Evolutionary conservation across 2,113 vertebrate genomes (phyloP).

Genomic region (Dicerorhinus sumatrensis): DNA sequence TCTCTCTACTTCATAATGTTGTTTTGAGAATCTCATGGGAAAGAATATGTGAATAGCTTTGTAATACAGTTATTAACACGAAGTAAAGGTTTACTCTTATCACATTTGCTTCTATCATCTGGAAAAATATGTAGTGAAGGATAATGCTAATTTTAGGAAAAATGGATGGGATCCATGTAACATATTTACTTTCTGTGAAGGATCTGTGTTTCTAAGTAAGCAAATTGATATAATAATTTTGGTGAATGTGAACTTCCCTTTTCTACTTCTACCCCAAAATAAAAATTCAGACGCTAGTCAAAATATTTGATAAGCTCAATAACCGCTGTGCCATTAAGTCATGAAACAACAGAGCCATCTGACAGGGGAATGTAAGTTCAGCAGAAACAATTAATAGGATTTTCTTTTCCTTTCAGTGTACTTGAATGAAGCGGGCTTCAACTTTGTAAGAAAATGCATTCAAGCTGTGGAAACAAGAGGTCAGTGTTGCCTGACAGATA

Average conservation of each 20-base stretch:
- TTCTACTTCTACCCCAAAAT: background rate
- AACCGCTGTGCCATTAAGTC: background rate
- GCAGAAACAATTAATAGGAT: background rate
- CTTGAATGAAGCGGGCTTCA: conserved; percentile 97
- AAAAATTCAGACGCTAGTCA: background rate
- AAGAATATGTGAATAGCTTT: background rate
- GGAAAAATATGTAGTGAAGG: background rate
- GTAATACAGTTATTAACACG: background rate
- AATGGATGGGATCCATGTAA: background rate
- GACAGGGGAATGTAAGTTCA: background rate
- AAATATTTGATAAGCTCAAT: background rate
- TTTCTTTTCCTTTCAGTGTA: conserved; percentile 89
- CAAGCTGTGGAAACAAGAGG: conserved; percentile 95
- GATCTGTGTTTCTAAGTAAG: background rate
- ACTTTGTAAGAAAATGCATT: conserved; percentile 97
- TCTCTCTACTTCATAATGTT: background rate
- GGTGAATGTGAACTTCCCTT: background rate
- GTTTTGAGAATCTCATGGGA: background rate
- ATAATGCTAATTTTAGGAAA: background rate
- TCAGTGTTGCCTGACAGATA: conserved; percentile 69
- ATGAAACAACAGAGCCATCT: background rate
- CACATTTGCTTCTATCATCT: background rate
- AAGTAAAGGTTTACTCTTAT: background rate
- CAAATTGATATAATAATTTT: background rate
- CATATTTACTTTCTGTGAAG: background rate